These are phyloP conservation scores for Ctenodactylus gundi DNA, from an alignment of 2,113 vertebrate genomes.

Conservation along the genomic window DNA sequence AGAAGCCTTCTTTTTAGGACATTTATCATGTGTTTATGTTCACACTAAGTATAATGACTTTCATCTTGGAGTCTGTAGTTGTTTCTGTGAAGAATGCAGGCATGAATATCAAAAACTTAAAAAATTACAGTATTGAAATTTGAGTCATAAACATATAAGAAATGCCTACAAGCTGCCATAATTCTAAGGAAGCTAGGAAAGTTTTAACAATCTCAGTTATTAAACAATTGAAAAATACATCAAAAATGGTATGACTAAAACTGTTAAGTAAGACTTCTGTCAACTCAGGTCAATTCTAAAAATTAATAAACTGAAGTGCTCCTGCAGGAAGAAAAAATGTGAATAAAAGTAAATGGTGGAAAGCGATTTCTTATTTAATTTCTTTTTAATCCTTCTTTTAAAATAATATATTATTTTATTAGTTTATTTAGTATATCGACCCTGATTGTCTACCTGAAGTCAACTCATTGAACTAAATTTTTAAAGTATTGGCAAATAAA, in stretches of 20 bases:
- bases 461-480: not conserved
- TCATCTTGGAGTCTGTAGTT: not conserved
- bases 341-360: not conserved
- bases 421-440: not conserved
- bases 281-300: slow-evolving; percentile 50
- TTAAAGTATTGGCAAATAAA: not conserved
- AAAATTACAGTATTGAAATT: not conserved
- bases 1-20: not conserved
- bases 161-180: not conserved
- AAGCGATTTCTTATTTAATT: not conserved
- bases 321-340: not conserved
- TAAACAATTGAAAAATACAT: not conserved
- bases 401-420: not conserved
- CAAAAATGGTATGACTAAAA: not conserved
- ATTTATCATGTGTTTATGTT: not conserved
- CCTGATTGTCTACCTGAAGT: not conserved
- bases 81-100: not conserved
- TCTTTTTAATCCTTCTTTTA: not conserved
- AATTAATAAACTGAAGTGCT: slow-evolving; percentile 9
- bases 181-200: not conserved
- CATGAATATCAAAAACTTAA: not conserved
- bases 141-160: not conserved
- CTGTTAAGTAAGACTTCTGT: not conserved
- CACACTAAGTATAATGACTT: not conserved
- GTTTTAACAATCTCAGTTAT: not conserved